Percentiles rank a stretch among this genome's conserved stretches.
Conservation (phyloP, 2,113 vertebrate species). For the Aythya baeri region DNA sequence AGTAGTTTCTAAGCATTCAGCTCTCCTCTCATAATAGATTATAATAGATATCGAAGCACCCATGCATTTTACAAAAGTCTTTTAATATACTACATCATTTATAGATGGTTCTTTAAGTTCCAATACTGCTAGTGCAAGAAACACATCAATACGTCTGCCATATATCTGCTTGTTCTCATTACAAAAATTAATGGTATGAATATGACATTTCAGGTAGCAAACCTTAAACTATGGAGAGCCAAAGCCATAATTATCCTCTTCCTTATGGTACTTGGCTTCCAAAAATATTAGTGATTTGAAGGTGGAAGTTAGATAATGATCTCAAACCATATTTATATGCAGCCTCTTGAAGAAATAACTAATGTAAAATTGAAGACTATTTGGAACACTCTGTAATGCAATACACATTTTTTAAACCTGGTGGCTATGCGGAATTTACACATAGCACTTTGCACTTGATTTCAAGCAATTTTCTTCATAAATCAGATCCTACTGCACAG, state of each 20-base stretch:
- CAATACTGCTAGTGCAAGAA: neutral
- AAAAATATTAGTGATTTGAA: neutral
- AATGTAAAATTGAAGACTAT: neutral
- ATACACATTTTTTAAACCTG: neutral
- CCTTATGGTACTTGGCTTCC: neutral
- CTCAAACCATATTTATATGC: neutral
- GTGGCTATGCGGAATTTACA: neutral
- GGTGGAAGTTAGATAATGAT: neutral
- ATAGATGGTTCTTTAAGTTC: neutral
- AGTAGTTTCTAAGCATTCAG: conserved; percentile 13
- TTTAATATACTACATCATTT: neutral
- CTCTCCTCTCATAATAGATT: conserved; percentile 12
- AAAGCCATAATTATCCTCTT: neutral
- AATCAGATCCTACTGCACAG: neutral
- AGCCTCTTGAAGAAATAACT: conserved; percentile 1
- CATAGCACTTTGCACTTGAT: neutral
- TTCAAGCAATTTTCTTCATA: neutral
- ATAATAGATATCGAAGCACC: neutral
- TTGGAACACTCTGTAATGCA: neutral
- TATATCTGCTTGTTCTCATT: neutral
- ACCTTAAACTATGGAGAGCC: neutral
- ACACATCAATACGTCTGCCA: neutral
- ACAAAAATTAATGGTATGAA: neutral
- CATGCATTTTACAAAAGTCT: neutral
- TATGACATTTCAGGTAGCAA: neutral